These are phyloP conservation scores for Microtus ochrogaster DNA, from an alignment of 2,113 vertebrate species.

Conservation along the genomic window DNA sequence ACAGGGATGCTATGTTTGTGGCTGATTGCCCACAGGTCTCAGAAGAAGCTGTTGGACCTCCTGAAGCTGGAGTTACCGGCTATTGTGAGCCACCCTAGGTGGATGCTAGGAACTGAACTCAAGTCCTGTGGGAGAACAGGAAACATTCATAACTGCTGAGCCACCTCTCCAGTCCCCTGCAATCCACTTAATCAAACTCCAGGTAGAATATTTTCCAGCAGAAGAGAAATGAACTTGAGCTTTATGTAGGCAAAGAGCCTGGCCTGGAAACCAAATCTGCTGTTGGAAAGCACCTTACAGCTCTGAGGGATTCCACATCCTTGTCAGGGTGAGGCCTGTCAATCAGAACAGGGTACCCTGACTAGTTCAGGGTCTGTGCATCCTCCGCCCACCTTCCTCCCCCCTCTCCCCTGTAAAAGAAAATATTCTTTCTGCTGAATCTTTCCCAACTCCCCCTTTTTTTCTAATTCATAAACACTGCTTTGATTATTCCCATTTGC, in stretches of 20 bases:
- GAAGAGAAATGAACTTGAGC: background rate
- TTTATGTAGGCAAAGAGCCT: background rate
- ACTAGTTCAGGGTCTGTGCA: background rate
- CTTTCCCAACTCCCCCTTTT: background rate
- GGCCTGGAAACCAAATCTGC: background rate
- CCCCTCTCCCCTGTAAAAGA: no score
- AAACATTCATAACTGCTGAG: background rate
- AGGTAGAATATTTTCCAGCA: background rate
- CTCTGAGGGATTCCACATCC: background rate
- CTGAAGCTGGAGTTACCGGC: background rate
- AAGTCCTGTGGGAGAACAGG: background rate
- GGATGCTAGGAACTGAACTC: background rate
- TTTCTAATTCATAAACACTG: background rate
- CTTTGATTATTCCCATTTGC: accelerated
- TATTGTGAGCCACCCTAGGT: background rate
- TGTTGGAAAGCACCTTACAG: background rate
- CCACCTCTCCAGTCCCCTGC: background rate
- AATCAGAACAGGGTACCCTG: accelerated
- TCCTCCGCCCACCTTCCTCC: background rate
- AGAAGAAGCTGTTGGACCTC: background rate
- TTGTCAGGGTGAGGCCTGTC: background rate
- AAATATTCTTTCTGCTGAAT: no score
- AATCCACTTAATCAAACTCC: background rate
- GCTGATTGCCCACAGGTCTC: no score
- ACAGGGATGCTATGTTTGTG: background rate